Base-by-base conservation (phyloP, 1,140 invertebrate genomes). In the Pseudomyrmex gracilis region DNA sequence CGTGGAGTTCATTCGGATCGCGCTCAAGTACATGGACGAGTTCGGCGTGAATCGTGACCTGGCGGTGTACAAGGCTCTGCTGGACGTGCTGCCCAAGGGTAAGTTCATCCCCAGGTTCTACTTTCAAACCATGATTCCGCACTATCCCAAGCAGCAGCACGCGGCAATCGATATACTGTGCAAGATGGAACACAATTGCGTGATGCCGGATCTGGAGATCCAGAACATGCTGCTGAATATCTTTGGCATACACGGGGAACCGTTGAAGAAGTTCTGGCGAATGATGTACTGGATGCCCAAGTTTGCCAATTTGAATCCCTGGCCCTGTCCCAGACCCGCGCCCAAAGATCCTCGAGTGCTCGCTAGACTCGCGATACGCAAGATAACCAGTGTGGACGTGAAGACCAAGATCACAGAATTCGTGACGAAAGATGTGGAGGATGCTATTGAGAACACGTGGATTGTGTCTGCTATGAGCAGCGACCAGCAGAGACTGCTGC, bases 211-310 rank as follows among this genome's bases (percentile, higher is more conserved):
- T 93, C 94, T 95, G 64, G 98, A 99, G 93, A 96, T 98, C 92
- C 96, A 98, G 89, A 94, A 96, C 76, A 97, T 99, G 89, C 92
- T 99, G 0, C 85, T 97, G 9, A 97, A 97, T 90, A 96, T 97
- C 57, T 99, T 99, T 95, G 98, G 99, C 0, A 94, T 95, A 76
- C 94, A 96, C 89, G 96, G 96, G 12, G 96, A 96, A 91, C 97
- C 98, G 0, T 92, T 98, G 13, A 94, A 97, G 82, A 99, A 99
- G 92, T 97, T 96, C 91, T 97, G 96, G 95, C 95, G 98, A 63
- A 98, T 99, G 97, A 96, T 98, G 95, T 99, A 99, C 91, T 99
- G 99, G 99, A 97, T 99, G 97, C 98, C 99, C 3, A 99, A 99
- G 93, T 98, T 99, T 90, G 98, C 97, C 91, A 97, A 99, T 93